phyloP scores from a whole-genome alignment of 2,888 invertebrate species.

The Neuroscelio doddi region DNA sequence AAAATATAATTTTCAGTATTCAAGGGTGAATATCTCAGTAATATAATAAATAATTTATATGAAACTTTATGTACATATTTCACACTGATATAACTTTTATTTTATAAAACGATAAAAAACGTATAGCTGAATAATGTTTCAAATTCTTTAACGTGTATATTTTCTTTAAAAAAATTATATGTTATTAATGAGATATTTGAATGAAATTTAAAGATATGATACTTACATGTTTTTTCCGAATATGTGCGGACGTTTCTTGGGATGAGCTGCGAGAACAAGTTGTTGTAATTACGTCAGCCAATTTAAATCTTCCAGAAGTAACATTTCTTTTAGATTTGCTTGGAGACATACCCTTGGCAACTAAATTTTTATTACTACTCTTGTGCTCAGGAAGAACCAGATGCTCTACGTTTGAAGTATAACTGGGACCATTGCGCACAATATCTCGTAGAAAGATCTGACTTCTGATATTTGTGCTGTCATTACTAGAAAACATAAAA shows the following conservation, averaged over 20 bases:
- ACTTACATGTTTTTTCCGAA: conserved; percentile 62
- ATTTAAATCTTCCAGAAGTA: conserved; percentile 68
- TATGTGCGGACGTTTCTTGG: conserved; percentile 57
- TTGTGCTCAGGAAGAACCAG: conserved; percentile 75
- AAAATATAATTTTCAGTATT: too few relatives aligned
- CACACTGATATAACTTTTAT: too few relatives aligned
- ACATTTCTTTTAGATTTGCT: conserved; percentile 57
- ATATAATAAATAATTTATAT: too few relatives aligned
- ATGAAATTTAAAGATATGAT: neutral
- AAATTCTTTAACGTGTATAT: too few relatives aligned
- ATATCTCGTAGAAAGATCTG: conserved; percentile 67
- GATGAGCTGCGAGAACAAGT: conserved; percentile 62
- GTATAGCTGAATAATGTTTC: too few relatives aligned
- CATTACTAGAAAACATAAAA: conserved; percentile 52
- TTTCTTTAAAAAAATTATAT: too few relatives aligned
- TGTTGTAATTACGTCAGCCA: conserved; percentile 75
- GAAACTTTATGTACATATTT: too few relatives aligned
- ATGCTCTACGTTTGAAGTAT: conserved; percentile 76
- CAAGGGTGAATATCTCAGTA: too few relatives aligned
- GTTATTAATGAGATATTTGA: neutral
- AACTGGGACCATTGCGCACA: conserved; percentile 73
- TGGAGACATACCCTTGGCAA: conserved; percentile 57
- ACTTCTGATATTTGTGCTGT: conserved; percentile 54
- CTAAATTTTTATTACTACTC: conserved; percentile 71
- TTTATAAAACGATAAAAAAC: too few relatives aligned